These are phyloP conservation scores for Hestina assimilis DNA, from an alignment of 1,140 invertebrate species.

Conservation along the genomic window DNA sequence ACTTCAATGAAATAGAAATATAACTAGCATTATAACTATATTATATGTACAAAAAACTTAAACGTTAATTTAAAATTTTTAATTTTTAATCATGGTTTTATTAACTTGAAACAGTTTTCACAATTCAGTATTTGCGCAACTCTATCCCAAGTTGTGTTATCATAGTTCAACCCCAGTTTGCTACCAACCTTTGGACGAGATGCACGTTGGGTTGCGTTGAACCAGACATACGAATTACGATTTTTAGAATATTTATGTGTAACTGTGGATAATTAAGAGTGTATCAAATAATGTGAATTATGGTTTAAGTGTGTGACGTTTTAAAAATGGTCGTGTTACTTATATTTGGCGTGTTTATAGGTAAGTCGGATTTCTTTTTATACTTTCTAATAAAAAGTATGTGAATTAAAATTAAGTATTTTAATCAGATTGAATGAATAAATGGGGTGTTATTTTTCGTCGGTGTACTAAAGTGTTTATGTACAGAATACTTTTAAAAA, in stretches of 20 bases:
- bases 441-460: no score
- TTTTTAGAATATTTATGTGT: not conserved
- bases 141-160: slow-evolving; percentile 16
- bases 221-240: not conserved
- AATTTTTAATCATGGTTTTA: slow-evolving; percentile 1
- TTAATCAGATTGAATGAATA: no score
- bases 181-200: not conserved
- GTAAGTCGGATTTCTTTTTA: slow-evolving; percentile 5
- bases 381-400: not conserved
- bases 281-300: slow-evolving; percentile 16
- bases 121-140: slow-evolving; percentile 21
- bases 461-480: no score
- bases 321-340: slow-evolving; percentile 15
- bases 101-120: slow-evolving; percentile 9
- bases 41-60: no score
- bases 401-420: no score
- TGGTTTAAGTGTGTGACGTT: slow-evolving; percentile 14
- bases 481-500: no score
- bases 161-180: slow-evolving; percentile 7
- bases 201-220: slow-evolving; percentile 2
- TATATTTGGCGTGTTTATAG: slow-evolving; percentile 8
- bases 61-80: no score
- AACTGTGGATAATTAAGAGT: not conserved
- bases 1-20: no score
- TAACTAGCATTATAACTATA: no score